Evolutionary conservation across 2,113 vertebrate species (phyloP), one percentile per base, ranked within the genome.

Genomic region (Hemicordylus capensis): DNA sequence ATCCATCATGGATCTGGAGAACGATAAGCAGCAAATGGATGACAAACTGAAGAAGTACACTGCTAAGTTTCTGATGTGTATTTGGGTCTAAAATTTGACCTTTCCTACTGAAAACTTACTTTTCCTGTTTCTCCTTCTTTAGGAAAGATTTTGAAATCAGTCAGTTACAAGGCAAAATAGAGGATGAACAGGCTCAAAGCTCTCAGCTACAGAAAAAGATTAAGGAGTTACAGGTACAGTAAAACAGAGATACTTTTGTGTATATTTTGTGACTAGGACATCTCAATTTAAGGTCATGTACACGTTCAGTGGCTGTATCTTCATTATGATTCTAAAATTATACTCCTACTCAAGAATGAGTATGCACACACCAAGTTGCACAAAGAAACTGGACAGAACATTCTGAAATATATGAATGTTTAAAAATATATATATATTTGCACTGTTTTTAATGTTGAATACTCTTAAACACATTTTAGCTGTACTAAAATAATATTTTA

Each of bases 101-200:
- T 85, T 42, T 83, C 17, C 46, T 63, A 63, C 78, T 58, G 78
- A 37, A 7, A 0, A 6, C 19, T 86, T 26, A 80, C 79, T 89
- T 77, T 90, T 28, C n/a, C 67, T 83, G 89, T 73, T 83, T 85
- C 26, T 77, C 93, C 12, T 88, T 91, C 85, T 54, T 87, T 92
- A 98, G 97, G 91, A 98, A 98, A 82, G 97, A 97, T 83, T 97
- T 97, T 95, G 98, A 98, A 93, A 94, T 97, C 85, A 95, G 93
- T 88, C 94, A 96, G 15, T 80, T 98, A 59, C 96, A 97, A 91
- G 87, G 91, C 85, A 97, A 96, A 93, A 92, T 95, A 48, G 97
- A 98, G 0, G 96, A 97, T 1, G 97, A 98, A 66, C 96, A 97
- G 80, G 93, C 94, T 37, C 95, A 96, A 10, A 94, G 93, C 69